Base-by-base conservation (phyloP, 2,113 vertebrate genomes). In the Aphelocoma coerulescens region DNA sequence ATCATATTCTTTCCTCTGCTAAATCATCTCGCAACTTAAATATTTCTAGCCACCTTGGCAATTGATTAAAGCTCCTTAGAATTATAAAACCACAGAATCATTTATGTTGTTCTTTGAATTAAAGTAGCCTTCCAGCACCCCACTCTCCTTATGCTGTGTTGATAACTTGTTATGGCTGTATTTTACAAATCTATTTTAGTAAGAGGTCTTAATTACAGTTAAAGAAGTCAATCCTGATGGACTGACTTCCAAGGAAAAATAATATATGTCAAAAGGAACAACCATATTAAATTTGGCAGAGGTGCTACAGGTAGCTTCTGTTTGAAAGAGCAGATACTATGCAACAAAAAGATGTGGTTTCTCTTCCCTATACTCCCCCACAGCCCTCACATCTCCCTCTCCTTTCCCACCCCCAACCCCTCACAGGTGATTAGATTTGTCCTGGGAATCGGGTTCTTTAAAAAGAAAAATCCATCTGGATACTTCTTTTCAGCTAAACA, bases 391-490 rank as follows among this genome's bases (percentile, higher is more conserved):
- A 57, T 13, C 8, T 58, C 32, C 30, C 19, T 57, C 61, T 41
- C 51, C 10, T 58, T 75, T 43, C 16, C 26, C 6, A 20, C 5
- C 3, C n/a, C 10, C 21, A 37, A 1, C 2, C 4, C 12, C 14
- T 4, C 6, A 1, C 17, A 62, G 18, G 23, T 54, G 59, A 46
- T 69, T 27, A 58, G 17, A 54, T 73, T 75, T 93, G 7, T 32
- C 21, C 44, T 68, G 22, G 23, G 19, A 93, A 90, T 66, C 51
- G 46, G 22, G 74, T 41, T 77, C 14, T 74, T 74, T 62, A 41
- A 84, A 76, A 88, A 48, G 8, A 69, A 93, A 90, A 77, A 37
- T 23, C 20, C 9, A 43, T 10, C 21, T 51, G 16, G 16, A 35
- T 59, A 33, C 3, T 52, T 7, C 30, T 63, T 93, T 88, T 83